Conservation (phyloP, 2,797 vertebrate species). For the Manis pentadactyla region DNA sequence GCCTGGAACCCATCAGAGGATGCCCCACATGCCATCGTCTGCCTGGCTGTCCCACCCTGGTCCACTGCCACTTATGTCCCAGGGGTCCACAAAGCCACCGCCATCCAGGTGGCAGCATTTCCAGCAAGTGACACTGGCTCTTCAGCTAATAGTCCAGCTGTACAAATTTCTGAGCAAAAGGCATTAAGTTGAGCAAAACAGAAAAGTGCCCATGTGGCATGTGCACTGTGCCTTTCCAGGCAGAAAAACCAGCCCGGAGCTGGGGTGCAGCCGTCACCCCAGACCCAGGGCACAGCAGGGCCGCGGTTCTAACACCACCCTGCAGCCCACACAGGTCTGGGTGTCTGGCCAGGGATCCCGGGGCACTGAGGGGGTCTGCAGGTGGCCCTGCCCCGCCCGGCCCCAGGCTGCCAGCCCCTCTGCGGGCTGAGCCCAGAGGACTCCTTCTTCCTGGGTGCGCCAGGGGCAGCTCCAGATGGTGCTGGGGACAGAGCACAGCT, state of each 20-base stretch:
- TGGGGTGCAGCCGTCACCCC: not conserved
- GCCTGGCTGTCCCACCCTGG: not conserved
- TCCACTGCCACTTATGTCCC: not conserved
- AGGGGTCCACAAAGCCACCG: not conserved
- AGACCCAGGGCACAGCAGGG: not conserved
- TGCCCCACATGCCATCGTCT: not conserved
- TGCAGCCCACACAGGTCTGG: too few species aligned
- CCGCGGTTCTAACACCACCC: not conserved
- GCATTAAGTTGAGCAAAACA: not conserved
- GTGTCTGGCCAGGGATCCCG: too few species aligned
- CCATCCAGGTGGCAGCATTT: not conserved
- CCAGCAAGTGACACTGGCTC: not conserved
- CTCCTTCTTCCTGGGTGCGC: not conserved
- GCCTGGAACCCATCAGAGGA: not conserved
- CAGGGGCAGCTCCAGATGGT: not conserved
- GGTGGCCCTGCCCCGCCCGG: not conserved
- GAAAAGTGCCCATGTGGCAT: not conserved
- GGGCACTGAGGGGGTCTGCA: not conserved
- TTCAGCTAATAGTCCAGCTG: not conserved
- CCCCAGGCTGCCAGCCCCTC: not conserved
- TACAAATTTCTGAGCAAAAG: not conserved
- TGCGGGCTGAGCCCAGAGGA: not conserved
- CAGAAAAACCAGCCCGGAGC: accelerated
- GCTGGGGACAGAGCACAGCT: not conserved
- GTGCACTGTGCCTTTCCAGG: accelerated